Evolutionary conservation across 1,140 invertebrate genomes (phyloP), one percentile per base, ranked within the genome.

Genomic region (Drosophila leontia): DNA sequence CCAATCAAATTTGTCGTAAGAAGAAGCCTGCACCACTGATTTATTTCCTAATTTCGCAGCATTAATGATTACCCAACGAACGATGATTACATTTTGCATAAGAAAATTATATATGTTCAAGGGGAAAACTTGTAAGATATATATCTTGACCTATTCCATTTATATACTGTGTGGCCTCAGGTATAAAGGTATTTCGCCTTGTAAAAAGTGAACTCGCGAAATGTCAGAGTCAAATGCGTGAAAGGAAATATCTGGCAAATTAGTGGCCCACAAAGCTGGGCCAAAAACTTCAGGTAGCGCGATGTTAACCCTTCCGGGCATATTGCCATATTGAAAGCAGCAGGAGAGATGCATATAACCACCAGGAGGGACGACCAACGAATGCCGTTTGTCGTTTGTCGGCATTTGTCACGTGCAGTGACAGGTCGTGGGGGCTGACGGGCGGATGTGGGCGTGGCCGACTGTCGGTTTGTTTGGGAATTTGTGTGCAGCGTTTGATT

Each of bases 361-460:
- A 17, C 26, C 7, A 47, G 44, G 8, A 9, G 56, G 23, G 19
- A 57, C 59, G 7, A 32, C 17, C 35, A 50, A 67, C 57, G 50
- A 70, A 23, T 39, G 42, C 78, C 80, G 84, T 88, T 86, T 87
- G 42, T 82, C 80, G 84, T 88, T 86, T 87, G 84, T 88, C 68
- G 83, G 76, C 84, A 77, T 88, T 88, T 87, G 84, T 88, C 85
- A 84, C 78, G 65, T 78, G 72, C 85, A 80, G 68, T 64, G 83
- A 87, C 83, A 86, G 57, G 37, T 63, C 35, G 68, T 53, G 72
- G 71, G 62, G 41, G 41, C 34, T 48, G 35, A 1, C 15, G 34
- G 63, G 39, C 44, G 59, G 65, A 65, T 55, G 64, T 26, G 58
- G 58, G 59, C 42, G 59, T 57, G 51, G 53, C 35, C 32, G 41